phyloP scores from a whole-genome alignment of 2,113 vertebrate genomes.

The Recurvirostra avosetta region DNA sequence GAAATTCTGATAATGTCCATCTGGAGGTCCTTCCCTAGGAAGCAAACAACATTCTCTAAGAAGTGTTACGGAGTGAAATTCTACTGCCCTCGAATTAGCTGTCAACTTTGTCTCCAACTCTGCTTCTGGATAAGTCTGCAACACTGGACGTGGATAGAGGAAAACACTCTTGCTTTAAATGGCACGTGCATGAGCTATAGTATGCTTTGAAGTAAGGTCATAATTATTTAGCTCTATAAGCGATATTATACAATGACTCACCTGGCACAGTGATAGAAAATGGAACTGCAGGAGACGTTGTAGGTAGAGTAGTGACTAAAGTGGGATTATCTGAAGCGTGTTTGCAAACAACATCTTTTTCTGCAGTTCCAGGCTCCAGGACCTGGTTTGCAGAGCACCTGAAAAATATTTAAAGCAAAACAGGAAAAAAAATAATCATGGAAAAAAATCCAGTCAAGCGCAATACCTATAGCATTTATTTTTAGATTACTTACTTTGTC shows the following conservation, averaged over 20 bases:
- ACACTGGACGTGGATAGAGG: neutral
- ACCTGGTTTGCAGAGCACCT: slow-evolving; percentile 67
- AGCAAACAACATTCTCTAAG: neutral
- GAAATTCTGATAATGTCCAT: neutral
- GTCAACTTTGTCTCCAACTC: neutral
- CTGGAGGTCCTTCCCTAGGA: neutral
- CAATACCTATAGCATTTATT: neutral
- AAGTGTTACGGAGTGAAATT: neutral
- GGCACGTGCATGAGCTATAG: neutral
- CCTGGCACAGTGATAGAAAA: neutral
- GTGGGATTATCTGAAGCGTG: neutral
- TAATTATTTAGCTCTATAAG: neutral
- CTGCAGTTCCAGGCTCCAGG: slow-evolving; percentile 48
- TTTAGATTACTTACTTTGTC: slow-evolving; percentile 55
- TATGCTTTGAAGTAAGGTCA: neutral
- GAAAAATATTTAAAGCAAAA: neutral
- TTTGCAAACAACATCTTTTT: slow-evolving; percentile 65
- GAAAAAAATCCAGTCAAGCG: neutral
- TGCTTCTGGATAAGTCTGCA: neutral
- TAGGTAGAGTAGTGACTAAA: neutral
- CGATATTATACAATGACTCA: neutral
- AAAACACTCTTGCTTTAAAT: neutral
- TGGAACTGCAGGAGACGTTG: neutral
- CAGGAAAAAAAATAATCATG: too few relatives aligned
- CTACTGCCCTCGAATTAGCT: neutral